Percentiles rank a stretch among this genome's conserved stretches.
Conservation (phyloP, 2,888 invertebrate genomes). For the Blastobasis lacticolella region DNA sequence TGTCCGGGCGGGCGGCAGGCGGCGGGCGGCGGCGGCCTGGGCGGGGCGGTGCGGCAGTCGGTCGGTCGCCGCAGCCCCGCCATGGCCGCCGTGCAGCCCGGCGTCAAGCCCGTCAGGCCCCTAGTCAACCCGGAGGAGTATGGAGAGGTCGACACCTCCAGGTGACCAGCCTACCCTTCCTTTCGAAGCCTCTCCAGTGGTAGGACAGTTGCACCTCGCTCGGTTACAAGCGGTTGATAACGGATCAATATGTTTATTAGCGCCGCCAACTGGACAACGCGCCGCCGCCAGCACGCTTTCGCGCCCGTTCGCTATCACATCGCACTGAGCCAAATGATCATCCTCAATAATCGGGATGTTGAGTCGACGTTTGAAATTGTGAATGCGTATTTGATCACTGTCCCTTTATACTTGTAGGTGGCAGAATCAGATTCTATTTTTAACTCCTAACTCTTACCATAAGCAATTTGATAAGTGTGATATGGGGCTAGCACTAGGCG, state of each 20-base stretch:
- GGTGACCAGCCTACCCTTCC: slow-evolving; percentile 58
- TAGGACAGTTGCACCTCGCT: not conserved
- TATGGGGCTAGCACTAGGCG: too few species aligned
- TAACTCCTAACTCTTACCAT: too few species aligned
- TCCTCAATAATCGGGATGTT: not conserved
- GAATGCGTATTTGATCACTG: too few species aligned
- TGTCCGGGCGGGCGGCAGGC: slow-evolving; percentile 23
- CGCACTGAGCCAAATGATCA: not conserved
- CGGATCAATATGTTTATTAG: too few species aligned
- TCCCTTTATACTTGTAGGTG: too few species aligned
- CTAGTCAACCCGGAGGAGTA: slow-evolving; percentile 87
- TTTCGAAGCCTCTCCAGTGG: not conserved
- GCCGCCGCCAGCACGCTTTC: not conserved
- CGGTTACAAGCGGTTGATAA: not conserved
- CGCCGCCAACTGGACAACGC: not conserved
- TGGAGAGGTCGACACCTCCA: slow-evolving; percentile 88
- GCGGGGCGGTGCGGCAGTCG: slow-evolving; percentile 12
- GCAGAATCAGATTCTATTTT: too few species aligned
- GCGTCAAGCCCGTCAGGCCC: slow-evolving; percentile 80
- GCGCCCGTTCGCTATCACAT: not conserved
- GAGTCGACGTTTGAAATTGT: too few species aligned
- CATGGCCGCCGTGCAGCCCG: slow-evolving; percentile 29
- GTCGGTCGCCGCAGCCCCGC: slow-evolving; percentile 27
- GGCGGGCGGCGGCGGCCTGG: slow-evolving; percentile 25
- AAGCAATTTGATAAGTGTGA: too few species aligned